Conservation (phyloP, 2,888 invertebrate species). For the Leptopilina syphax region DNA sequence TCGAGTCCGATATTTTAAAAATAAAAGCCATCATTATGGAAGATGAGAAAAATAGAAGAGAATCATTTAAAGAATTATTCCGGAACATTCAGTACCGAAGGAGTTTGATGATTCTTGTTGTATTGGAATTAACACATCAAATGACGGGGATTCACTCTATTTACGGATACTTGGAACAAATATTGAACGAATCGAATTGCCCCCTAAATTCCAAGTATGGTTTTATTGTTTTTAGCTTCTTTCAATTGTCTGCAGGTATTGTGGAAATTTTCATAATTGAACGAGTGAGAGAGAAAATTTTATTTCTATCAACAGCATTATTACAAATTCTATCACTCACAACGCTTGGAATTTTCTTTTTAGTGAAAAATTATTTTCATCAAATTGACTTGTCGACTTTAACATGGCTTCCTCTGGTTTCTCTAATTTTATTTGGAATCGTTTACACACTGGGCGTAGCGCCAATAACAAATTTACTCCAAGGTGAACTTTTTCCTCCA, state of each 20-base stretch:
- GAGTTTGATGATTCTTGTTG: constrained; percentile 80
- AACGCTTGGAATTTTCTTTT: constrained; percentile 80
- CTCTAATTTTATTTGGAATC: constrained; percentile 81
- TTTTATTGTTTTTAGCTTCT: constrained; percentile 79
- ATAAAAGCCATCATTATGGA: constrained; percentile 79
- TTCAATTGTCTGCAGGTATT: constrained; percentile 79
- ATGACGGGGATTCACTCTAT: constrained; percentile 81
- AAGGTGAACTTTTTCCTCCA: constrained; percentile 82
- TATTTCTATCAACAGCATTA: constrained; percentile 80
- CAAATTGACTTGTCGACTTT: constrained; percentile 77
- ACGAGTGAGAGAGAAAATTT: constrained; percentile 80
- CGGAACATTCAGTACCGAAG: constrained; percentile 78
- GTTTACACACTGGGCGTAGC: constrained; percentile 82
- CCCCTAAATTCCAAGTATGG: constrained; percentile 78
- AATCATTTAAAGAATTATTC: constrained; percentile 73
- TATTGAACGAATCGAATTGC: constrained; percentile 80
- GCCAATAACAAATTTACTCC: constrained; percentile 81
- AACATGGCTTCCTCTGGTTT: constrained; percentile 80
- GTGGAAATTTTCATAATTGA: constrained; percentile 81
- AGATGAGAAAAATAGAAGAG: constrained; percentile 54
- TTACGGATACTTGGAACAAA: constrained; percentile 81
- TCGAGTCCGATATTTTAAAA: constrained; percentile 79
- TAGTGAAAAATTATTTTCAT: constrained; percentile 77
- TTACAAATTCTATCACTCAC: constrained; percentile 79
- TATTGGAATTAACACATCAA: constrained; percentile 82